Conservation (phyloP, 2,113 vertebrate genomes). For the Apeltes quadracus region DNA sequence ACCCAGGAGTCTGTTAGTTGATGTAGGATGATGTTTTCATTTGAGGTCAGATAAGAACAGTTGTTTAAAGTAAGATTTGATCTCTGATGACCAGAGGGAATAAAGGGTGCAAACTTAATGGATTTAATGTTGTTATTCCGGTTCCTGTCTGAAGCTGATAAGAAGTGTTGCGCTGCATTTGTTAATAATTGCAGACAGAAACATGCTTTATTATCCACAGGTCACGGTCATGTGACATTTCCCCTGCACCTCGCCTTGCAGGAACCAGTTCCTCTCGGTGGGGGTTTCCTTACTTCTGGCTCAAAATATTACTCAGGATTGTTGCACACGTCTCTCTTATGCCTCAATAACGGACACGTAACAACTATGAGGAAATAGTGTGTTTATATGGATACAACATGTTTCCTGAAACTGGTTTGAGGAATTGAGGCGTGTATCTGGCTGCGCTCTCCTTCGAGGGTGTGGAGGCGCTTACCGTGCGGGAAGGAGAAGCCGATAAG, state of each 20-base stretch:
- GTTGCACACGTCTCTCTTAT: constrained; percentile 13
- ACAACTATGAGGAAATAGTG: neutral
- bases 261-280: neutral
- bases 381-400: neutral
- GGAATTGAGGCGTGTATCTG: constrained; percentile 37
- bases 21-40: neutral
- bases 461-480: constrained; percentile 33
- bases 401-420: constrained; percentile 30
- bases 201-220: constrained; percentile 24
- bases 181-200: neutral
- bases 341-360: neutral
- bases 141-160: neutral
- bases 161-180: rapidly evolving
- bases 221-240: neutral
- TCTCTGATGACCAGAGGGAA: neutral
- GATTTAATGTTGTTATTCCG: neutral
- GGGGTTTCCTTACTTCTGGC: neutral
- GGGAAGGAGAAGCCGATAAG: constrained; percentile 41
- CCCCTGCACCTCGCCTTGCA: constrained; percentile 1
- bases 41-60: constrained; percentile 5
- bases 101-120: too few species aligned
- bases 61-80: constrained; percentile 1
- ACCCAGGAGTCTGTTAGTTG: neutral
- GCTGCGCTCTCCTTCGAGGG: constrained; percentile 11
- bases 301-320: neutral